These are phyloP conservation scores for Chrysodeixis includens DNA, from an alignment of 2,888 invertebrate genomes.

Conservation along the genomic window DNA sequence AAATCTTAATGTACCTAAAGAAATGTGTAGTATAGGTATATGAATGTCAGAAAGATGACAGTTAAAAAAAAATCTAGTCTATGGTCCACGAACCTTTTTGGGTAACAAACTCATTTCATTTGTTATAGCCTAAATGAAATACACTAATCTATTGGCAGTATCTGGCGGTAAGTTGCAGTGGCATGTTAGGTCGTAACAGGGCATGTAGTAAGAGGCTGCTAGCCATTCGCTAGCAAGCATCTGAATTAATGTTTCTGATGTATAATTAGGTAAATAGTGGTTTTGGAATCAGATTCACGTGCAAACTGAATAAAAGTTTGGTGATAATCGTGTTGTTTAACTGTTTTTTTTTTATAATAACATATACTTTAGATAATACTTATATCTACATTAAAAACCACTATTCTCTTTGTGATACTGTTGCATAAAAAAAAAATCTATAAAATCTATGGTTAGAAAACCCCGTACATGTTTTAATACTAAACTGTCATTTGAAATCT, in stretches of 20 bases:
- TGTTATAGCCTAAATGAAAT: neutral
- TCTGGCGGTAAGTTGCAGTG: neutral
- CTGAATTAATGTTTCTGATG: constrained; percentile 10
- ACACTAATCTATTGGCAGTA: constrained; percentile 5
- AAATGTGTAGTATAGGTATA: constrained; percentile 3
- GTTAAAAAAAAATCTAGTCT: constrained; percentile 11
- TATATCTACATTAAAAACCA: too few species aligned
- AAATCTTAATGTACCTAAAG: too few species aligned
- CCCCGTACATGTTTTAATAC: too few species aligned
- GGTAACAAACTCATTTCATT: constrained; percentile 13
- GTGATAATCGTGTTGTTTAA: too few species aligned
- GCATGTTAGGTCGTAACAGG: constrained; percentile 8
- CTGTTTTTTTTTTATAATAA: too few species aligned
- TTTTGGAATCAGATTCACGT: constrained; percentile 9
- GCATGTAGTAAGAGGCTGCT: constrained; percentile 8
- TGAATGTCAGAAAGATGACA: constrained; percentile 40
- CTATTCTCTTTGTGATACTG: too few species aligned
- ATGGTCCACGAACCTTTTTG: constrained; percentile 9
- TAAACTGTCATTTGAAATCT: neutral
- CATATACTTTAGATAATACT: too few species aligned
- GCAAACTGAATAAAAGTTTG: too few species aligned
- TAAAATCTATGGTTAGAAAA: too few species aligned
- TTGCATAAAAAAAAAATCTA: too few species aligned
- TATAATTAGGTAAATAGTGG: constrained; percentile 14
- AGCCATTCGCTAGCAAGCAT: constrained; percentile 1